Conservation (phyloP, 2,797 vertebrate species). For the Cyclura pinguis region DNA sequence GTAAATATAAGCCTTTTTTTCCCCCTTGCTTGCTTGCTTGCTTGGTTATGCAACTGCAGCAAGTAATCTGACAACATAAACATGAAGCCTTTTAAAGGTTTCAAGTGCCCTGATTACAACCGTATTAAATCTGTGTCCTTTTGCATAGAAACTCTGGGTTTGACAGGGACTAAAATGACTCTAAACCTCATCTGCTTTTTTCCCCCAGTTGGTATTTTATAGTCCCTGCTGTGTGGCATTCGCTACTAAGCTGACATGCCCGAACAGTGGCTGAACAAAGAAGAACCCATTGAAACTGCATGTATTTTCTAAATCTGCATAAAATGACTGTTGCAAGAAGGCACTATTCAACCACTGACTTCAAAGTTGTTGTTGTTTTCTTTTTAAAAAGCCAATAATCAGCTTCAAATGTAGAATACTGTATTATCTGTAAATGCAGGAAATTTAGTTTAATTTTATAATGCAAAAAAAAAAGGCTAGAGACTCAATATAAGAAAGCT, state of each 20-base stretch:
- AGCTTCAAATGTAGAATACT: constrained; percentile 54
- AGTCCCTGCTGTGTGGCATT: constrained; percentile 74
- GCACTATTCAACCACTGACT: constrained; percentile 65
- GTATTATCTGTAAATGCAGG: constrained; percentile 66
- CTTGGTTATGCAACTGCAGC: constrained; percentile 55
- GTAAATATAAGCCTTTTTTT: constrained; percentile 9
- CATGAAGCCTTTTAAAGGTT: constrained; percentile 60
- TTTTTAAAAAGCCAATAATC: constrained; percentile 52
- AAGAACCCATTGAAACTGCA: constrained; percentile 69
- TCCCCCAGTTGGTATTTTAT: constrained; percentile 63
- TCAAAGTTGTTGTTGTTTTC: constrained; percentile 55
- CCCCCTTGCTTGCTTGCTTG: constrained; percentile 5
- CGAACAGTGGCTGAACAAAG: constrained; percentile 74
- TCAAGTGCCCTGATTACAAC: constrained; percentile 77
- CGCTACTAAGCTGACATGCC: constrained; percentile 73
- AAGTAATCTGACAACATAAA: constrained; percentile 74
- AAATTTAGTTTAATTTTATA: constrained; percentile 51
- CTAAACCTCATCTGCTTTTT: constrained; percentile 69
- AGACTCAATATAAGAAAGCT: constrained; percentile 12
- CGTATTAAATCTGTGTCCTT: constrained; percentile 72
- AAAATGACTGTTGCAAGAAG: constrained; percentile 68
- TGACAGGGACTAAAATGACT: constrained; percentile 74
- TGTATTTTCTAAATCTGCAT: constrained; percentile 78
- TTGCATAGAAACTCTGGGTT: constrained; percentile 68
- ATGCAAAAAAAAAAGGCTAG: constrained; percentile 33